These are phyloP conservation scores for Saccostrea glomerata DNA, from an alignment of 1,140 invertebrate species.

Conservation along the genomic window DNA sequence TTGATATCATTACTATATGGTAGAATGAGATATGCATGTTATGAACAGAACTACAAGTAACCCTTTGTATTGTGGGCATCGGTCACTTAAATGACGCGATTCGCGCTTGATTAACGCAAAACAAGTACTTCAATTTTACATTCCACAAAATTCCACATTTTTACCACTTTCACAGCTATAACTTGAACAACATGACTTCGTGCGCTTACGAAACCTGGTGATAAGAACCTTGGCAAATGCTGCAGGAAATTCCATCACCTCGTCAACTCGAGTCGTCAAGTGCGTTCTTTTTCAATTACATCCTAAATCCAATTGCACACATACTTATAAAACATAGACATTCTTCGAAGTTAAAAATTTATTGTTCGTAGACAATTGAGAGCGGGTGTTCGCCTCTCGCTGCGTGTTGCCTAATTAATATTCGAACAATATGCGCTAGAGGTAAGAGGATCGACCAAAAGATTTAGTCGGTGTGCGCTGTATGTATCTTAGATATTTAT, in stretches of 20 bases:
- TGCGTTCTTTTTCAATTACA: background rate
- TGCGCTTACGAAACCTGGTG: background rate
- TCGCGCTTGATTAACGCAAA: background rate
- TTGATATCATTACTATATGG: too few species aligned
- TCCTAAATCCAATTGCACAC: background rate
- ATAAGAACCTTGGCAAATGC: slow-evolving; percentile 28
- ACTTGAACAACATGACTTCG: background rate
- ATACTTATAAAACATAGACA: slow-evolving; percentile 24
- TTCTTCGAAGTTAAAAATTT: slow-evolving; percentile 1
- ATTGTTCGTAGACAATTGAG: background rate
- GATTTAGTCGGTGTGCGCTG: background rate
- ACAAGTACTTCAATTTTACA: background rate
- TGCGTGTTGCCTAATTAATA: slow-evolving; percentile 18
- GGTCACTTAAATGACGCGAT: background rate
- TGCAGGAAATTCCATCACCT: slow-evolving; percentile 11
- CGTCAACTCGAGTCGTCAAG: slow-evolving; percentile 4
- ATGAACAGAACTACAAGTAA: background rate
- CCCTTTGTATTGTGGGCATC: background rate
- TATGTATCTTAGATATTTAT: background rate
- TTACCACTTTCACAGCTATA: background rate
- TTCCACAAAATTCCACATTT: background rate
- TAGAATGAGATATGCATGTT: background rate
- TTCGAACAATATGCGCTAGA: slow-evolving; percentile 2
- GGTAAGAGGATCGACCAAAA: background rate
- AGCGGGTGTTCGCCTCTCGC: background rate